phyloP scores from a whole-genome alignment of 2,797 vertebrate species.

The Sus cebifrons region DNA sequence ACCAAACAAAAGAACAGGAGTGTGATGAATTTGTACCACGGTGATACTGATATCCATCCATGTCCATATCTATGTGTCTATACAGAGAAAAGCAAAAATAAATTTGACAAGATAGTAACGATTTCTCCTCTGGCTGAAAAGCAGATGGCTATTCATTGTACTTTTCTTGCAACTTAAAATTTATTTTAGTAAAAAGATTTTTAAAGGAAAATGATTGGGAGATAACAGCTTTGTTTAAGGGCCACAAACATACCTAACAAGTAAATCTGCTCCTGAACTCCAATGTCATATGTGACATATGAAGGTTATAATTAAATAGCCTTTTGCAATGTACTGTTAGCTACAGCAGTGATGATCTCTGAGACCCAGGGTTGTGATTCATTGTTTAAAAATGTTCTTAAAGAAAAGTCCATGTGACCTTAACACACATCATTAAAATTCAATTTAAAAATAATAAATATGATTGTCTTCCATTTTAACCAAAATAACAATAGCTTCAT shows the following conservation, averaged over 20 bases:
- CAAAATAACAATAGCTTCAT: conserved; percentile 4
- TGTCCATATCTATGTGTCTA: background rate
- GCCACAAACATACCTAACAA: background rate
- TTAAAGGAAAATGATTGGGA: background rate
- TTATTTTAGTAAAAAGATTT: background rate
- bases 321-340: background rate
- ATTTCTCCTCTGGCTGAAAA: conserved; percentile 29
- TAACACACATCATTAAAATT: conserved; percentile 15
- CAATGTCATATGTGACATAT: background rate
- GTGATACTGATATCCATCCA: too few relatives aligned
- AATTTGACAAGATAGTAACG: background rate
- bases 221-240: background rate
- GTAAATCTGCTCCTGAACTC: background rate
- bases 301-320: background rate
- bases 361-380: background rate
- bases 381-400: background rate
- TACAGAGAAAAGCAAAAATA: background rate
- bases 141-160: background rate
- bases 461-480: conserved; percentile 4
- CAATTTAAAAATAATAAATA: conserved; percentile 27
- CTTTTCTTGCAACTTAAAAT: background rate
- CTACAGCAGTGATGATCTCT: background rate
- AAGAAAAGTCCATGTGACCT: background rate
- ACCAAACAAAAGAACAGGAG: background rate
- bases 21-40: background rate